A percentile compares a stretch with the other conserved stretches of the same genome.
Conservation (phyloP, 2,888 invertebrate species). For the Cryptocheilus praepositus region DNA sequence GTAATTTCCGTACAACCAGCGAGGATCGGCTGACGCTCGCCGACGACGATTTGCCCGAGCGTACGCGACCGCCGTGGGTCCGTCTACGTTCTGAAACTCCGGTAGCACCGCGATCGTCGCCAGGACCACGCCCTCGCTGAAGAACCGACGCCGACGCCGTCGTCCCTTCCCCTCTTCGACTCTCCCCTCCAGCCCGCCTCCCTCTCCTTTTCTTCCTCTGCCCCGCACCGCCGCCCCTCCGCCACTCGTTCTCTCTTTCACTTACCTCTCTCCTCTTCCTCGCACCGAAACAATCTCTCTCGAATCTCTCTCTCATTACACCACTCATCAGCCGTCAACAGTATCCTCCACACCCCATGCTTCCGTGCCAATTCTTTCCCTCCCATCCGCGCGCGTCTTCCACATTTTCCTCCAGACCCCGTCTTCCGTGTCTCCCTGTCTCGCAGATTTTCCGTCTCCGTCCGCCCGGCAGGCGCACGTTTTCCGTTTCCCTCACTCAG, state of each 20-base stretch:
- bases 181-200: slow-evolving; percentile 35
- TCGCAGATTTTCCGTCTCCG: slow-evolving; percentile 16
- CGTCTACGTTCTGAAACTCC: slow-evolving; percentile 30
- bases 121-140: slow-evolving; percentile 69
- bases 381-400: not conserved
- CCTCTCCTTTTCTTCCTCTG: slow-evolving; percentile 14
- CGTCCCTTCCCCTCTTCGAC: slow-evolving; percentile 42
- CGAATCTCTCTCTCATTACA: not conserved
- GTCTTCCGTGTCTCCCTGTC: slow-evolving; percentile 17
- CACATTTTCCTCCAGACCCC: slow-evolving; percentile 16
- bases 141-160: slow-evolving; percentile 48
- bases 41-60: too few species aligned
- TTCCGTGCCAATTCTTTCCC: too few species aligned
- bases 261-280: not conserved
- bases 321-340: too few species aligned
- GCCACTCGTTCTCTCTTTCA: slow-evolving; percentile 13
- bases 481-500: too few species aligned
- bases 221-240: slow-evolving; percentile 20
- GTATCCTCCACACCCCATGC: too few species aligned
- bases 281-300: not conserved
- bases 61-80: too few species aligned
- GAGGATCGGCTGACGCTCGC: too few species aligned
- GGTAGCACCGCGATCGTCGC: slow-evolving; percentile 42
- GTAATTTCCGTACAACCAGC: too few species aligned
- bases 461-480: not conserved